Conservation (phyloP, 2,113 vertebrate genomes). For the Anarhynchus alexandrinus region DNA sequence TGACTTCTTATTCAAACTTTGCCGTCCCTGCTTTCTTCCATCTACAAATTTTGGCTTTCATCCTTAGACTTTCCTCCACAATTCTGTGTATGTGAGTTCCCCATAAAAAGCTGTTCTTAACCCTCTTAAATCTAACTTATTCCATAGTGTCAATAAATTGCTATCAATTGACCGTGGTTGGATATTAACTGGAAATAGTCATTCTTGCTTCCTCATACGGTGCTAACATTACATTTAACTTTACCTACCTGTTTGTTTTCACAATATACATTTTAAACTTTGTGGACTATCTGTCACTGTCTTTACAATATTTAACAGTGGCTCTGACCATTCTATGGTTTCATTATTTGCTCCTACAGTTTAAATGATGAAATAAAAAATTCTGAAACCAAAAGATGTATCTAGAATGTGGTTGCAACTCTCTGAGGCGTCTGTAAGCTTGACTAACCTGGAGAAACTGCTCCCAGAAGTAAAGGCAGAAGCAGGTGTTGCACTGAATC, state of each 20-base stretch:
- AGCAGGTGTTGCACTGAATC: neutral
- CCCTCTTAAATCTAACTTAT: neutral
- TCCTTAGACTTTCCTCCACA: neutral
- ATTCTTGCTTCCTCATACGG: neutral
- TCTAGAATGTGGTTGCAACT: neutral
- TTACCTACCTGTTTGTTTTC: neutral
- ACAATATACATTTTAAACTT: neutral
- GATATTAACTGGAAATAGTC: neutral
- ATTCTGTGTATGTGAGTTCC: neutral
- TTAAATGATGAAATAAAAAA: neutral
- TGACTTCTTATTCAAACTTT: neutral
- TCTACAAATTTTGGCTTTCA: neutral
- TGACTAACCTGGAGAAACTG: neutral
- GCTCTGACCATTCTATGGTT: neutral
- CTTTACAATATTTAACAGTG: neutral
- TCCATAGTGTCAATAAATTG: neutral
- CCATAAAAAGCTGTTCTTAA: neutral
- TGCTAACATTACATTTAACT: neutral
- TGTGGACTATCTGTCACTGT: neutral
- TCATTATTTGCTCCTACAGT: neutral
- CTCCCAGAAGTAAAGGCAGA: neutral
- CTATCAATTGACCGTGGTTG: neutral
- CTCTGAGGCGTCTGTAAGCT: neutral
- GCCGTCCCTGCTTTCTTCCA: neutral
- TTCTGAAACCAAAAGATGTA: neutral